Conservation (phyloP, 2,888 invertebrate genomes). For the Dasysyrphus tricinctus region DNA sequence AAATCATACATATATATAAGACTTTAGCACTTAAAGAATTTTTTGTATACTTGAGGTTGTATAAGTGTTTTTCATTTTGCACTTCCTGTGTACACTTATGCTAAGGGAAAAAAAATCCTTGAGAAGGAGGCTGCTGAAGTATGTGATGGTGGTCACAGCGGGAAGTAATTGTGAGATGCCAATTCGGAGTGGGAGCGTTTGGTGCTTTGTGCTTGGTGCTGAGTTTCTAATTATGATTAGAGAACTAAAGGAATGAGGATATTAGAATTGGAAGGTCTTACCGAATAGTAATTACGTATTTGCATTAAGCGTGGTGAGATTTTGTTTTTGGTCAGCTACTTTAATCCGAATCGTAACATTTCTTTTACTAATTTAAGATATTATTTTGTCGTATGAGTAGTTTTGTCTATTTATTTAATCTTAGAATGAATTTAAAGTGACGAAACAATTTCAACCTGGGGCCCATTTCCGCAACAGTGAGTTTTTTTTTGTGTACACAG, state of each 20-base stretch:
- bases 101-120: neutral
- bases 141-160: conserved; percentile 68
- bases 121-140: conserved; percentile 6
- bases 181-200: conserved; percentile 12
- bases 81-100: conserved; percentile 22
- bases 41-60: conserved; percentile 41
- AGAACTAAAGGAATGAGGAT: conserved; percentile 31
- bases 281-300: conserved; percentile 53
- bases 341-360: neutral
- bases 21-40: conserved; percentile 61
- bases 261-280: conserved; percentile 12
- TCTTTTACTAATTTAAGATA: neutral
- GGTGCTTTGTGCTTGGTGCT: conserved; percentile 46
- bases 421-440: neutral
- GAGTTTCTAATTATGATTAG: conserved; percentile 73
- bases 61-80: conserved; percentile 69
- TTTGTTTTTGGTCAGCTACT: neutral
- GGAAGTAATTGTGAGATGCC: conserved; percentile 67
- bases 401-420: neutral
- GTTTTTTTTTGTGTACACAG: neutral
- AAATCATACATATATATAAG: neutral
- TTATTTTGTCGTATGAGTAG: neutral
- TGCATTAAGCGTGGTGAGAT: conserved; percentile 31
- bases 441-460: too few relatives aligned
- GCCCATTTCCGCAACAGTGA: too few relatives aligned